Base-by-base conservation (phyloP, 2,888 invertebrate genomes). In the Hartigia nigra region DNA sequence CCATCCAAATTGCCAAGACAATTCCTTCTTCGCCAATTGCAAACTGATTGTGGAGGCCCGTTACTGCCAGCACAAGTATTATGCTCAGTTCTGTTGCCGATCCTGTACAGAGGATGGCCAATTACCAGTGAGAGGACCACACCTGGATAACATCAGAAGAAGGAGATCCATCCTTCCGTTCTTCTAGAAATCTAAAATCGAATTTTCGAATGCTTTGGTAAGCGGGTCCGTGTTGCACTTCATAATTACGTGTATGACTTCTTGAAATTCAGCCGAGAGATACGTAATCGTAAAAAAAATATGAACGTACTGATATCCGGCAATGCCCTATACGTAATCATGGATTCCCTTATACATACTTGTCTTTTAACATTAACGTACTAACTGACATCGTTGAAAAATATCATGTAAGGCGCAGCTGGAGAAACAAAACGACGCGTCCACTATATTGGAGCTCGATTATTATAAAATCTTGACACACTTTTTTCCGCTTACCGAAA, bases 11-110 rank as follows among this genome's bases (percentile, higher is more conserved):
- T 98, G 98, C 91, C 95, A 95, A 76, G 98, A 98, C 92, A 97
- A 96, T 90, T 95, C 95, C 72, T 96, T 95, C 93, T 97, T 97
- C 91, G 98, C 98, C 77, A 97, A 98, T 90, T 99, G 98, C 92
- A 93, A 94, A 74, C 93, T 98, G 78, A 98, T 98, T 86, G 97
- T 98, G 4, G 93, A 94, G 88, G 97, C 95, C 79, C 94, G 94
- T 79, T 97, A 96, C 91, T 99, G 98, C 91, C 93, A 93, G n/a
- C 97, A 98, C 92, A 94, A 94, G 84, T 98, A 98, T 92, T 99
- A 98, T 92, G 97, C 97, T 83, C 94, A 94, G 92, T 98, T 98
- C 94, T 99, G 98, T 92, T 99, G 98, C 92, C 95, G 95, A 91
- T 97, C 98, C 1, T 98, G 98, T 91, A 96, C 97, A 81, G 93